phyloP scores from a whole-genome alignment of 2,113 vertebrate genomes.

The Ranitomeya imitator region DNA sequence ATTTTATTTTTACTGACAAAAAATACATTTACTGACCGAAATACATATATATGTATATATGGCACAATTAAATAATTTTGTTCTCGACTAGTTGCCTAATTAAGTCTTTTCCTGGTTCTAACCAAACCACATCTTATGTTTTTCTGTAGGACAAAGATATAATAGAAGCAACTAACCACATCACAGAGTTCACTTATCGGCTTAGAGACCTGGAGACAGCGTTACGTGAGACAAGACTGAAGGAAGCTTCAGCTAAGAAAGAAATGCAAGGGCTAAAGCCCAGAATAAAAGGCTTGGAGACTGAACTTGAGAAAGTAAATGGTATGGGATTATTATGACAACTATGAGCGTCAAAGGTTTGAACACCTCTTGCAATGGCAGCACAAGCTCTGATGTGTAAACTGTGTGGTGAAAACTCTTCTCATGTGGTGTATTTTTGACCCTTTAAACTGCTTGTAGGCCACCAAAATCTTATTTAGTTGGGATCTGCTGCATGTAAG shows the following conservation, averaged over 20 bases:
- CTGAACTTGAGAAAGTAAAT: conserved; percentile 74
- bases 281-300: conserved; percentile 68
- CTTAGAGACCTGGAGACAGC: conserved; percentile 72
- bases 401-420: not conserved
- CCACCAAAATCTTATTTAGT: no score
- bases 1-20: no score
- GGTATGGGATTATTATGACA: conserved; percentile 67
- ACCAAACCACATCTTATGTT: not conserved
- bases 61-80: not conserved
- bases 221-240: conserved; percentile 65
- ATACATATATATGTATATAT: not conserved
- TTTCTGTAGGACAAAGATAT: conserved; percentile 79
- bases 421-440: not conserved
- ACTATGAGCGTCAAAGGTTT: not conserved
- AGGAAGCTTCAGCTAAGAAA: conserved; percentile 69
- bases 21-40: no score
- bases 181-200: conserved; percentile 74
- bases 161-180: conserved; percentile 76
- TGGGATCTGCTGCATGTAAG: no score
- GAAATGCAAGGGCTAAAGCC: conserved; percentile 77
- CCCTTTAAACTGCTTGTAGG: not conserved
- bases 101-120: not conserved
- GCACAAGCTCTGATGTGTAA: not conserved
- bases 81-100: not conserved
- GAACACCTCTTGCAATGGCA: not conserved